phyloP scores from a whole-genome alignment of 2,797 vertebrate species.

The Phyllotis vaccarum region DNA sequence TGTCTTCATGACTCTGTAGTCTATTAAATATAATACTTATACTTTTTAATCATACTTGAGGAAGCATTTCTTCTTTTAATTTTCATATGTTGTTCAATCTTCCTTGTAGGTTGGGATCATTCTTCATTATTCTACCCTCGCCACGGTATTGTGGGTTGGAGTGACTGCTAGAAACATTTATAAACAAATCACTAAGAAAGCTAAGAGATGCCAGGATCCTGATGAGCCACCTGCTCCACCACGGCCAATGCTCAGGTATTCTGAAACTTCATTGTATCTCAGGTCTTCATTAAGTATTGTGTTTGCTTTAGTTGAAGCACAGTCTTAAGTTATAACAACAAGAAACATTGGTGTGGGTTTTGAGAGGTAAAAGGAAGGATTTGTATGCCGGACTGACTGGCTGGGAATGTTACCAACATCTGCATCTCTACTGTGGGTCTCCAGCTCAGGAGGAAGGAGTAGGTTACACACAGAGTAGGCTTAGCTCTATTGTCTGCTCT shows the following conservation, averaged over 20 bases:
- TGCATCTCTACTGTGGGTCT: too few relatives aligned
- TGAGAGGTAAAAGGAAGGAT: neutral
- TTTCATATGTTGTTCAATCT: conserved; percentile 2
- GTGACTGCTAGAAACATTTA: conserved; percentile 98
- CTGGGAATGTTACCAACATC: rapidly evolving
- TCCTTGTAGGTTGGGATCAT: conserved; percentile 94
- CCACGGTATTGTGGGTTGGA: conserved; percentile 96
- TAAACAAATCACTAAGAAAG: conserved; percentile 97
- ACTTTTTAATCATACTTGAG: neutral
- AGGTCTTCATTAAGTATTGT: neutral
- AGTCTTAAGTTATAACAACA: too few relatives aligned
- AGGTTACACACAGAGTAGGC: neutral
- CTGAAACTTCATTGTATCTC: rapidly evolving
- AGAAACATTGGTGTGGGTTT: neutral
- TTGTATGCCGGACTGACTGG: neutral
- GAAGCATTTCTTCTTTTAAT: neutral
- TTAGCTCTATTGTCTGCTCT: too few relatives aligned
- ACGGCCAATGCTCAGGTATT: conserved; percentile 97
- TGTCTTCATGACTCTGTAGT: neutral
- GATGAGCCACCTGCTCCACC: conserved; percentile 97
- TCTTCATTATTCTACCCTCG: conserved; percentile 97
- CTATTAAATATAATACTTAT: neutral
- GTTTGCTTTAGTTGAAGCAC: neutral
- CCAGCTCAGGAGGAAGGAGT: neutral
- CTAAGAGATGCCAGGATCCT: conserved; percentile 95